Evolutionary conservation across 2,113 vertebrate genomes (phyloP).

Genomic region (Vulpes ferrilata): DNA sequence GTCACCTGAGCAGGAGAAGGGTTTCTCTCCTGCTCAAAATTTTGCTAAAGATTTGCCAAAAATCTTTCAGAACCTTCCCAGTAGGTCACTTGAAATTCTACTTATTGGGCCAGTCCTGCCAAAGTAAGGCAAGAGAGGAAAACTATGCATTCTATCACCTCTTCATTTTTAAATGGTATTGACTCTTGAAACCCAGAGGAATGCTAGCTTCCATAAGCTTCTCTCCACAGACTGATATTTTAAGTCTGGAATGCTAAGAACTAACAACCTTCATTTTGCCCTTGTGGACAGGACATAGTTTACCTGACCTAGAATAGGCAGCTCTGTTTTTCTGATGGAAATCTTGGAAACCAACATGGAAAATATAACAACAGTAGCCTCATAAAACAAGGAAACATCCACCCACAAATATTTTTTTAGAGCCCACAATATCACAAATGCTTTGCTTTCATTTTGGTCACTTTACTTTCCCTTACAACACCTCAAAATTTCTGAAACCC

Average conservation of each 20-base stretch:
- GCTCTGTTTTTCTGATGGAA: constrained; percentile 73
- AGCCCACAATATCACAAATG: constrained; percentile 33
- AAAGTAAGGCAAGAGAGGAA: constrained; percentile 68
- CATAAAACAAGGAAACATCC: constrained; percentile 70
- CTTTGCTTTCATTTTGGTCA: constrained; percentile 56
- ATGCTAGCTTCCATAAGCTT: constrained; percentile 69
- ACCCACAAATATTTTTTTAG: constrained; percentile 45
- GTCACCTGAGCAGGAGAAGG: not conserved
- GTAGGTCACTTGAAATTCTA: constrained; percentile 75
- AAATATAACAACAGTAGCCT: constrained; percentile 54
- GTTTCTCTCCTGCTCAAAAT: constrained; percentile 50
- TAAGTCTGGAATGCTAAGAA: constrained; percentile 79
- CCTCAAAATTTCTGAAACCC: constrained; percentile 64
- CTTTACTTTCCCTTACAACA: constrained; percentile 59
- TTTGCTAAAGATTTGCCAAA: constrained; percentile 68
- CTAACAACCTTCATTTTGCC: constrained; percentile 74
- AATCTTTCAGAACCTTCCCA: constrained; percentile 64
- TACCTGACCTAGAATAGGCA: constrained; percentile 76
- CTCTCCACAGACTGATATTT: constrained; percentile 77
- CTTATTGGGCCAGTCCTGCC: constrained; percentile 55
- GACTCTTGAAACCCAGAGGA: constrained; percentile 77
- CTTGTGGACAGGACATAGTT: constrained; percentile 69
- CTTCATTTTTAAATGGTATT: constrained; percentile 76
- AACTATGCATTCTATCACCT: constrained; percentile 62
- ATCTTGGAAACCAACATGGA: constrained; percentile 73